Base-by-base conservation (phyloP, 1,140 invertebrate genomes). In the Drosophila trapezifrons region DNA sequence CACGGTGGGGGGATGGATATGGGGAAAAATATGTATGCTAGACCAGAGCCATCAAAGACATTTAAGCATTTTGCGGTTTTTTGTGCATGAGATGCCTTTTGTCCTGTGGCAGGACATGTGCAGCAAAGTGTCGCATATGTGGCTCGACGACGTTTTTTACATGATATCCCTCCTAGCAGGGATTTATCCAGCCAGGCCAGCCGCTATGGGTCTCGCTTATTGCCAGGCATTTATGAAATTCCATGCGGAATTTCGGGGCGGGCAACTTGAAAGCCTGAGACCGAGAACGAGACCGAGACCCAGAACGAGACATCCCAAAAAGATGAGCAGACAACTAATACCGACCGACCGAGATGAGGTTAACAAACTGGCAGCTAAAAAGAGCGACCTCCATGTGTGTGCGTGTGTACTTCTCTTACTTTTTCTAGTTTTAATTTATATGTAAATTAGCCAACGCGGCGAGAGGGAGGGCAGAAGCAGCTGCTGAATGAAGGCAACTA, bases 341-440 rank as follows among this genome's bases (percentile, higher is more conserved):
- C 25, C 29, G 7, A 54, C n/a, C 29, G 4, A 65, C 27, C 46
- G 62, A 84, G 78, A 52, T 74, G 65, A 78, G 84, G 79, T 87
- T 73, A 80, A 77, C 77, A 85, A 80, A 84, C 81, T 77, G 54
- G 45, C 47, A 46, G 46, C 51, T 12, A 25, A 20, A 55, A 40
- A 35, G 35, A 70, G 32, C 35, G 40, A 46, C 55, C 58, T 38
- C 35, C 67, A 54, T 69, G 59, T 62, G 66, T 67, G 46, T 55
- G 42, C 45, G 35, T 63, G 46, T 51, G 47, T 54, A 51, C 25
- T 29, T 62, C 20, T 70, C 42, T 45, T 42, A 67, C 56, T 76
- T 74, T 75, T 80, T 86, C 76, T 67, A 78, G 85, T 84, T 87
- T 89, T 87, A 87, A 87, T 87, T 87, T 87, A 87, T 87, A 87